Conservation (phyloP, 53 echinoderm and acorn worm genomes). For the Paracentrotus lividus region DNA sequence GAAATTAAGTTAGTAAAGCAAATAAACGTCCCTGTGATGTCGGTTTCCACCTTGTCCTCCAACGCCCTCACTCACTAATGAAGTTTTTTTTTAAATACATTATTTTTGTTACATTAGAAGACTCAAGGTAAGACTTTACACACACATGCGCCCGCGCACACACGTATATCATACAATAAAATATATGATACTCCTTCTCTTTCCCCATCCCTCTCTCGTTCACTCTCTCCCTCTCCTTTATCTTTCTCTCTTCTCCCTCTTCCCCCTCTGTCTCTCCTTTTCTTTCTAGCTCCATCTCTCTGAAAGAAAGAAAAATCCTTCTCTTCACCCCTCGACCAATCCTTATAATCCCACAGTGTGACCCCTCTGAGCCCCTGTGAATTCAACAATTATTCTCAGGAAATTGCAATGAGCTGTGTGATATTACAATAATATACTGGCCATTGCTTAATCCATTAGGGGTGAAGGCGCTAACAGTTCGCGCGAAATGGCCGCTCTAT, state of each 20-base stretch:
- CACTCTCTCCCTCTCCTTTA: conserved; percentile 25
- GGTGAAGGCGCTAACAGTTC: background rate
- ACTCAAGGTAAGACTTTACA: too few relatives aligned
- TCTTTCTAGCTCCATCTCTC: background rate
- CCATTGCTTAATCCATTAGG: background rate
- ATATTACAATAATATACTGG: background rate
- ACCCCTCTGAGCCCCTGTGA: background rate
- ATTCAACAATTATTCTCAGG: background rate
- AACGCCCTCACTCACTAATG: too few relatives aligned
- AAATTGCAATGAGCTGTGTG: conserved; percentile 16
- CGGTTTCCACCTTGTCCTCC: too few relatives aligned
- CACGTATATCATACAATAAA: too few relatives aligned
- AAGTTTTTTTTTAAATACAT: too few relatives aligned
- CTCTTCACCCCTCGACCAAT: background rate
- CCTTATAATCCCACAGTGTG: background rate
- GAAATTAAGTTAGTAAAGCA: too few relatives aligned
- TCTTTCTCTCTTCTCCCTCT: background rate
- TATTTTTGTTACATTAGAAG: too few relatives aligned
- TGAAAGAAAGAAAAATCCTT: too few relatives aligned
- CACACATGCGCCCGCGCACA: too few relatives aligned
- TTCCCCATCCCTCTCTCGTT: background rate
- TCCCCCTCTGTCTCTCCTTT: background rate
- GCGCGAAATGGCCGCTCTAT: background rate
- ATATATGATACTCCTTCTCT: background rate
- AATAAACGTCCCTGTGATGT: too few relatives aligned